A percentile compares a stretch with the other conserved stretches of the same genome.
phyloP scores from a whole-genome alignment of 1,140 invertebrate species.

The Pseudomyrmex pallidus region DNA sequence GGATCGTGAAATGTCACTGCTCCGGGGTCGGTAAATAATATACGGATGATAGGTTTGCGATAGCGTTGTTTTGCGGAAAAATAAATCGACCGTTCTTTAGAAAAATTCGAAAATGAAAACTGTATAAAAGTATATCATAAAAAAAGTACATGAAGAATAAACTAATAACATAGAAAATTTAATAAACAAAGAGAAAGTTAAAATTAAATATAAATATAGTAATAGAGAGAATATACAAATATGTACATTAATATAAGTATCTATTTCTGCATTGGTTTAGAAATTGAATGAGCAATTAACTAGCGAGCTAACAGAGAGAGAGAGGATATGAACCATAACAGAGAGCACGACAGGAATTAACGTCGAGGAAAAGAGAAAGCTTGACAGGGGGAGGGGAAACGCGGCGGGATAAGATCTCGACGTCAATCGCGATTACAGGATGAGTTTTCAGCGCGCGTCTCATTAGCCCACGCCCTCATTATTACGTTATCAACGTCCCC shows the following conservation, averaged over 20 bases:
- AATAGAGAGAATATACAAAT: neutral
- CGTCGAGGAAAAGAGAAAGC: neutral
- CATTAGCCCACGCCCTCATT: conserved; percentile 80
- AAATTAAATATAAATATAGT: neutral
- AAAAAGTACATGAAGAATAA: neutral
- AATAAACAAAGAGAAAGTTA: neutral
- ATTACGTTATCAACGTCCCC: conserved; percentile 81
- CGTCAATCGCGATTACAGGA: conserved; percentile 77
- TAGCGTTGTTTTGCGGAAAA: neutral
- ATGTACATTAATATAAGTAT: neutral
- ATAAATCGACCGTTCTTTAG: neutral
- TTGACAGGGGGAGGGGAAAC: neutral
- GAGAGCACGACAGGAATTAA: neutral
- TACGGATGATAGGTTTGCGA: neutral
- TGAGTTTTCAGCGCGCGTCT: conserved; percentile 72
- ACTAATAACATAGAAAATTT: neutral
- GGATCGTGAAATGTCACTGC: conserved; percentile 34
- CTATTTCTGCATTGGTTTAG: neutral
- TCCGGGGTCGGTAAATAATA: conserved; percentile 1
- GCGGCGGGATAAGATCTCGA: conserved; percentile 21
- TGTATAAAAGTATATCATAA: neutral
- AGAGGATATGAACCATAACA: neutral
- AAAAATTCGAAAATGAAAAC: conserved; percentile 2
- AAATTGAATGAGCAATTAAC: conserved; percentile 25
- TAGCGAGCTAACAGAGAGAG: too few species aligned